phyloP scores from a whole-genome alignment of 2,888 invertebrate species.

The Druceiella hillmani region DNA sequence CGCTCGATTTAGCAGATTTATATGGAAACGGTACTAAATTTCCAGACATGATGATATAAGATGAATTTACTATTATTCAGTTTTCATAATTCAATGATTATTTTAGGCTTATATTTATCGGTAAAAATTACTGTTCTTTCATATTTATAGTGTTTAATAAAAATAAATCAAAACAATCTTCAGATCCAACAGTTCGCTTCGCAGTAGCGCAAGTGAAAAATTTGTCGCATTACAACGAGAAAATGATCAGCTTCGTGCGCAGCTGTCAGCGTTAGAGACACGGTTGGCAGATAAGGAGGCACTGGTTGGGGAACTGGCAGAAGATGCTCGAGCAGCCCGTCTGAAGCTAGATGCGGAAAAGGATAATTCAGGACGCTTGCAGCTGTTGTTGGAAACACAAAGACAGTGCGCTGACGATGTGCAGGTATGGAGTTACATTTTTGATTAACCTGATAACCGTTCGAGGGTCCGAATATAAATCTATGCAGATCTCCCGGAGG shows the following conservation, averaged over 20 bases:
- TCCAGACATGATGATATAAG: too few species aligned
- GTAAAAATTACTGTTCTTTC: not conserved
- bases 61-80: too few species aligned
- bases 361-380: conserved; percentile 50
- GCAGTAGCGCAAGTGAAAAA: conserved; percentile 39
- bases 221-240: conserved; percentile 32
- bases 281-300: conserved; percentile 42
- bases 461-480: not conserved
- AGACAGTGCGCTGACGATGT: conserved; percentile 48
- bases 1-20: too few species aligned
- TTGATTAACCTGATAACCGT: not conserved
- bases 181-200: conserved; percentile 36
- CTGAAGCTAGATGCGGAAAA: conserved; percentile 46
- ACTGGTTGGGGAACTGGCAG: conserved; percentile 41
- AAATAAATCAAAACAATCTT: too few species aligned
- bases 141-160: conserved; percentile 2
- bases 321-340: conserved; percentile 40
- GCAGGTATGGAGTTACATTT: conserved; percentile 32
- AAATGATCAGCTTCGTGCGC: conserved; percentile 37
- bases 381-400: conserved; percentile 53
- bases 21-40: too few species aligned
- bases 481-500: too few species aligned
- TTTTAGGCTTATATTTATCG: not conserved
- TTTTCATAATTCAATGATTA: too few species aligned
- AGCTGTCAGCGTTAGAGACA: conserved; percentile 35